Base-by-base conservation (phyloP, 2,888 invertebrate genomes). In the Brachypterus glaber region DNA sequence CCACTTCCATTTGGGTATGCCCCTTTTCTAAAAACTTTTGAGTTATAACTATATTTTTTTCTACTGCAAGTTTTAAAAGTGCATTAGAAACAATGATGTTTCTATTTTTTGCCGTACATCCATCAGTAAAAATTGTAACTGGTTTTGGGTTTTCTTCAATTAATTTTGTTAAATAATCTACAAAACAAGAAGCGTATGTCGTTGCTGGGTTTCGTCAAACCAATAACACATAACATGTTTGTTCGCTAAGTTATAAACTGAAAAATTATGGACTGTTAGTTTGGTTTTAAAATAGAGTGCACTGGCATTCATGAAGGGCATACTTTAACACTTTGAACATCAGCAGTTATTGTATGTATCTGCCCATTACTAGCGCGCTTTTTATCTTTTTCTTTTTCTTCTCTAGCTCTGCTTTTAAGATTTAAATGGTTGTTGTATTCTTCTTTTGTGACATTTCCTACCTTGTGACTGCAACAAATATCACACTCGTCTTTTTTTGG, bases 241-340 rank as follows among this genome's bases (percentile, higher is more conserved):
- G 5, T 41, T 52, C 8, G 32, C 44, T 13, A 55, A 17, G 37
- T 57, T 33, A 33, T 39, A 53, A 17, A 58, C 21, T 1, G 49
- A 54, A 35, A 52, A 55, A 43, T 57, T 55, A 37, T 57, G 56
- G 5, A 46, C 41, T n/a, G 41, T 40, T 8, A 58, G 40, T 37
- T 58, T 58, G 1, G 49, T 48, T 41, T 57, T 57, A 33, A 45
- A 57, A 38, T 54, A 57, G 0, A 50, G 5, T 24, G 40, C 33
- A 24, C 44, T 45, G 17, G 48, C 50, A 4, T 36, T 34, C 35
- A 53, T 15, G 8, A 40, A 4, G 55, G 53, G 29, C 43, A 41
- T 4, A 50, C 21, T 31, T 50, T 43, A 0, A 58, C 52, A 7
- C 46, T 45, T 37, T 55, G 49, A 8, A 54, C 12, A 33, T 54